Conservation (phyloP, 2,888 invertebrate species). For the Melipona bicolor region DNA sequence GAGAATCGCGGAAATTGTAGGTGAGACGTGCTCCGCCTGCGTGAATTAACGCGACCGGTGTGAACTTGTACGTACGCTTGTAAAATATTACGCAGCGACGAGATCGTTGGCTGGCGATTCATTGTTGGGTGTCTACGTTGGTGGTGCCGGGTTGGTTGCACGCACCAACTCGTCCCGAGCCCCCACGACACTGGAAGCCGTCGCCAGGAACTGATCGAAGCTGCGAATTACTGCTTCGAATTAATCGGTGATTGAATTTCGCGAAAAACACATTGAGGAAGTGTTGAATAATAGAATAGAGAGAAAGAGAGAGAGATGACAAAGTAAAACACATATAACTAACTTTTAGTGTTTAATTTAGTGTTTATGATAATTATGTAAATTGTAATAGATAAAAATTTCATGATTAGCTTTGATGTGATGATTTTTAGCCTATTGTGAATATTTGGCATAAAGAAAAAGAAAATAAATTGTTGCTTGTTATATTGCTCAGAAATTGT, state of each 20-base stretch:
- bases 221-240: background rate
- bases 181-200: constrained; percentile 1
- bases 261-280: background rate
- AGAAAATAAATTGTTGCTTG: no score
- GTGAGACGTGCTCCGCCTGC: constrained; percentile 41
- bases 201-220: constrained; percentile 4
- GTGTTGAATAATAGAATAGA: background rate
- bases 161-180: background rate
- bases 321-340: no score
- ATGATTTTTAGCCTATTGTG: no score
- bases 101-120: constrained; percentile 15
- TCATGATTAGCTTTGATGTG: background rate
- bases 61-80: constrained; percentile 32
- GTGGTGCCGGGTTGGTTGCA: background rate
- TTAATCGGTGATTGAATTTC: background rate
- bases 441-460: no score
- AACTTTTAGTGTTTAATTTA: no score
- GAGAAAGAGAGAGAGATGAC: background rate
- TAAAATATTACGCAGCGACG: constrained; percentile 17
- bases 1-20: constrained; percentile 60
- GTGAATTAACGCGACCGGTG: constrained; percentile 49
- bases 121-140: constrained; percentile 1
- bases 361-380: no score
- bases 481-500: no score
- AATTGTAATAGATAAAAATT: background rate